phyloP scores from a whole-genome alignment of 2,797 vertebrate species.

The Lacerta agilis region DNA sequence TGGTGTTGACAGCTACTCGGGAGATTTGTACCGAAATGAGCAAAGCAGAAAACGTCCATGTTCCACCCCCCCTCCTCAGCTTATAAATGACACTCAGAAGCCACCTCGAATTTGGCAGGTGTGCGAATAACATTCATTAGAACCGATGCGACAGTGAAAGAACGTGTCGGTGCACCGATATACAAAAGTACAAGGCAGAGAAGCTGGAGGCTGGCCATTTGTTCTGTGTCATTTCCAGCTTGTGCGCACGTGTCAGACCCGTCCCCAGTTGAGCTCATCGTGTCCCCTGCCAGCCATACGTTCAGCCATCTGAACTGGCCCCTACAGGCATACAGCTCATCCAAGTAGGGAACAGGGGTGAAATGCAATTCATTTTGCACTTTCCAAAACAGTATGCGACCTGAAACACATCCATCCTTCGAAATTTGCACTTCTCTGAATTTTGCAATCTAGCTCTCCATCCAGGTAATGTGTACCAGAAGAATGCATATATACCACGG shows the following conservation, averaged over 20 bases:
- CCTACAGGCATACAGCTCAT: too few relatives aligned
- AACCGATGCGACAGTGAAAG: conserved; percentile 17
- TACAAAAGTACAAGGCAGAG: not conserved
- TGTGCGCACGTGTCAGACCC: not conserved
- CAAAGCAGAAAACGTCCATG: not conserved
- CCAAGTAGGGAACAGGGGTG: too few relatives aligned
- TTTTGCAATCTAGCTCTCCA: too few relatives aligned
- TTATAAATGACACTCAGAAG: conserved; percentile 23
- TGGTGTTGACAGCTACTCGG: not conserved
- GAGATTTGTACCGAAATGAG: conserved; percentile 1
- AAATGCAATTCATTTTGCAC: too few relatives aligned
- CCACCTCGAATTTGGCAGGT: conserved; percentile 22
- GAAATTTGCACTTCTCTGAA: too few relatives aligned
- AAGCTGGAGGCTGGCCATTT: not conserved
- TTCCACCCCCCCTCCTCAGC: not conserved
- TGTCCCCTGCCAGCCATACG: not conserved
- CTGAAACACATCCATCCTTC: too few relatives aligned
- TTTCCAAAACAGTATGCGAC: too few relatives aligned
- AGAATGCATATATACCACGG: too few relatives aligned
- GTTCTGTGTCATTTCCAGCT: not conserved
- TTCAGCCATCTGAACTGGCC: too few relatives aligned
- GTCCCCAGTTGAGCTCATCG: not conserved
- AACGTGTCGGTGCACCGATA: not conserved
- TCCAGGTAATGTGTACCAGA: too few relatives aligned
- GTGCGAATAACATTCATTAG: conserved; percentile 24